phyloP scores from a whole-genome alignment of 2,797 vertebrate species.

The Luscinia megarhynchos region DNA sequence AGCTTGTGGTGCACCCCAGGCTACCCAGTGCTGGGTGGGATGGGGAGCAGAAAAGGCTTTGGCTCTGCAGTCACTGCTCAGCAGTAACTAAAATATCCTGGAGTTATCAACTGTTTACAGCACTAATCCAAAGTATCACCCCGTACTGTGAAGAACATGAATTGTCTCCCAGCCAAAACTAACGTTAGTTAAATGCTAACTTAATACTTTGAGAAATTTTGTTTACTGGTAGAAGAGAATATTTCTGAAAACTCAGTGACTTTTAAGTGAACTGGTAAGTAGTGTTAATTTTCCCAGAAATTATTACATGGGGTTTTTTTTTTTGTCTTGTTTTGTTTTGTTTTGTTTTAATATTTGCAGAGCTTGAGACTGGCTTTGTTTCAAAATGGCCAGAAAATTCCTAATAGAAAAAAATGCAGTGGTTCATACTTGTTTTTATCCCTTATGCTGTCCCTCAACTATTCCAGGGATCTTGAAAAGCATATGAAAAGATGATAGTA shows the following conservation, averaged over 20 bases:
- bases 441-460: neutral
- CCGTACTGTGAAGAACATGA: neutral
- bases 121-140: neutral
- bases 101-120: neutral
- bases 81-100: neutral
- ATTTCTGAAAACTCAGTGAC: neutral
- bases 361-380: neutral
- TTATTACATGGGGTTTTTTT: neutral
- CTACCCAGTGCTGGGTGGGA: accelerated
- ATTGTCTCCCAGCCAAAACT: neutral
- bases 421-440: neutral
- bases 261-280: neutral
- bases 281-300: neutral
- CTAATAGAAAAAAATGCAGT: neutral
- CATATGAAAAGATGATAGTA: neutral
- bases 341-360: neutral
- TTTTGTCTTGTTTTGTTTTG: neutral
- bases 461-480: neutral
- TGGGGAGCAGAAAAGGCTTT: neutral
- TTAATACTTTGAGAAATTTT: neutral
- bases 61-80: neutral
- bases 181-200: neutral
- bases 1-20: neutral
- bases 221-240: neutral
- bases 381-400: neutral